Evolutionary conservation across 2,113 vertebrate species (phyloP).

Genomic region (Microtus pennsylvanicus): DNA sequence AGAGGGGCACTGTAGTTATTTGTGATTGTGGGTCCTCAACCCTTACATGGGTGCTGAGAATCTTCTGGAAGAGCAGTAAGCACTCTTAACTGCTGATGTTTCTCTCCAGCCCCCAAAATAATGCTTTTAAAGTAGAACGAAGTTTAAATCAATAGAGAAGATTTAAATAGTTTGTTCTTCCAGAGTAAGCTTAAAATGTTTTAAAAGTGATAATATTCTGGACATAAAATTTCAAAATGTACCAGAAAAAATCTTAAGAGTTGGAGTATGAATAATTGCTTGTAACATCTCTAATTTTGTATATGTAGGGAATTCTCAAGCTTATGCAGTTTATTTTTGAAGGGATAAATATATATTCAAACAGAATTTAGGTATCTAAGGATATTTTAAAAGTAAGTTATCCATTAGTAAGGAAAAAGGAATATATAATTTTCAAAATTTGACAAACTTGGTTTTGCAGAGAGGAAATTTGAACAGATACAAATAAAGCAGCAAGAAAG

Average conservation of each 20-base stretch:
- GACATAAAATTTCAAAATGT: conserved; percentile 37
- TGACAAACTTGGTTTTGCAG: neutral
- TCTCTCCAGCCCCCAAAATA: neutral
- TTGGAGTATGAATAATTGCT: conserved; percentile 45
- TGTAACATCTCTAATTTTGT: conserved; percentile 62
- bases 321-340: conserved; percentile 55
- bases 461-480: neutral
- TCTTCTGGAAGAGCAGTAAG: neutral
- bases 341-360: conserved; percentile 42
- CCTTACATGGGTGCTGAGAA: neutral
- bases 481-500: neutral
- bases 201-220: conserved; percentile 62
- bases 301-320: conserved; percentile 47
- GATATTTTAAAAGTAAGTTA: conserved; percentile 48
- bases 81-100: neutral
- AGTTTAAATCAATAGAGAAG: conserved; percentile 5
- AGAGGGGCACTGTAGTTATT: neutral
- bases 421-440: conserved; percentile 44
- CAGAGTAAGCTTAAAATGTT: conserved; percentile 22
- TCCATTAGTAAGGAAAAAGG: conserved; percentile 5
- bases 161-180: conserved; percentile 11
- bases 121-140: conserved; percentile 5
- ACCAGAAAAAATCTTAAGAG: conserved; percentile 56
- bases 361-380: conserved; percentile 50
- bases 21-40: too few species aligned